Percentiles rank a stretch among this genome's conserved stretches.
Conservation (phyloP, 1,140 invertebrate genomes). For the Acromyrmex heyeri region DNA sequence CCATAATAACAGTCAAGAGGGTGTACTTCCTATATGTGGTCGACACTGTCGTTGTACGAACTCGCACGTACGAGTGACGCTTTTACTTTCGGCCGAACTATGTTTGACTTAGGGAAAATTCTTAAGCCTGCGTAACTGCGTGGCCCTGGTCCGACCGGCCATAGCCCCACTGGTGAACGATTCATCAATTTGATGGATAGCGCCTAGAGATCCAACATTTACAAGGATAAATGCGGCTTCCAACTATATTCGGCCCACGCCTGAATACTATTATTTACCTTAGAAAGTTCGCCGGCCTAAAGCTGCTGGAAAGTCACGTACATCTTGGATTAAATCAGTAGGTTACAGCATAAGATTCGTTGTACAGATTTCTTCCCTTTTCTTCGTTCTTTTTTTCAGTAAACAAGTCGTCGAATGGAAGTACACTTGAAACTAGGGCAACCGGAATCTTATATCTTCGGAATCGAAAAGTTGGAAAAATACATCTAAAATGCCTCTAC, state of each 20-base stretch:
- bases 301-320: constrained; percentile 57
- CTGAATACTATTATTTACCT: constrained; percentile 69
- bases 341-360: background rate
- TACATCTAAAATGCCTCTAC: background rate
- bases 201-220: constrained; percentile 67
- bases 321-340: constrained; percentile 3
- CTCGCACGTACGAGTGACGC: background rate
- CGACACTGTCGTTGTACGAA: background rate
- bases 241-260: constrained; percentile 63
- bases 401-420: background rate
- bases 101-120: constrained; percentile 30
- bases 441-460: background rate
- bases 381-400: background rate
- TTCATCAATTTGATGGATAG: constrained; percentile 76
- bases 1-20: constrained; percentile 18
- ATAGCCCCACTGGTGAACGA: constrained; percentile 69
- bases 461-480: background rate
- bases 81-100: constrained; percentile 51
- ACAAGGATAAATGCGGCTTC: constrained; percentile 69
- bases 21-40: too few relatives aligned
- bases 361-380: background rate
- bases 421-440: background rate
- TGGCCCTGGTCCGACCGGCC: constrained; percentile 39
- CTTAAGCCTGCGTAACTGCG: constrained; percentile 61
- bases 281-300: constrained; percentile 21